Evolutionary conservation across 2,797 vertebrate genomes (phyloP).

Genomic region (Garrulus glandarius): DNA sequence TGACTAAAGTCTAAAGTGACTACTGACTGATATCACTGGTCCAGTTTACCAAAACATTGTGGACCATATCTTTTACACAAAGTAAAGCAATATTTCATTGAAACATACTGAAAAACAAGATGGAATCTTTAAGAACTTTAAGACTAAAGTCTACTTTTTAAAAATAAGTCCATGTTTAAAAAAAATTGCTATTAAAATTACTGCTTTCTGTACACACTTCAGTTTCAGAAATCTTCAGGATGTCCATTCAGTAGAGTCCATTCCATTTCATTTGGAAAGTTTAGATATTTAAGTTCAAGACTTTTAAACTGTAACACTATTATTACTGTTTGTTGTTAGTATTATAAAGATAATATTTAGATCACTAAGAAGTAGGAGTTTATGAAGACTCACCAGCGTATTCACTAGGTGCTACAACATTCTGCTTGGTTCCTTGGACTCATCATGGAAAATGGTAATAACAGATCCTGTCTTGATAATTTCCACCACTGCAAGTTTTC

Average conservation of each 20-base stretch:
- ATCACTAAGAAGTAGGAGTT: constrained; percentile 79
- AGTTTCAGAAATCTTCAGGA: constrained; percentile 19
- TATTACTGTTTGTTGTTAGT: not conserved
- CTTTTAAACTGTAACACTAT: not conserved
- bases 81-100: not conserved
- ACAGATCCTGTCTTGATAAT: constrained; percentile 79
- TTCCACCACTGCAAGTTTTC: constrained; percentile 83
- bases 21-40: not conserved
- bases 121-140: not conserved
- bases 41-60: not conserved
- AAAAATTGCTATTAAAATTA: not conserved
- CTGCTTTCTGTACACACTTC: not conserved
- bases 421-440: constrained; percentile 85
- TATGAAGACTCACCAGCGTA: constrained; percentile 85
- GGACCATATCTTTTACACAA: constrained; percentile 6
- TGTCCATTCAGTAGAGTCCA: not conserved
- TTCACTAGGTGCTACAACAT: constrained; percentile 81
- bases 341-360: not conserved
- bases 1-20: not conserved
- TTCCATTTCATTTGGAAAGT: not conserved
- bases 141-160: not conserved
- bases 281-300: not conserved
- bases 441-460: constrained; percentile 80
- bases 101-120: not conserved
- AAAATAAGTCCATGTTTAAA: not conserved